Evolutionary conservation across 1,140 invertebrate genomes (phyloP).

Genomic region (Drosophila kurseongensis): DNA sequence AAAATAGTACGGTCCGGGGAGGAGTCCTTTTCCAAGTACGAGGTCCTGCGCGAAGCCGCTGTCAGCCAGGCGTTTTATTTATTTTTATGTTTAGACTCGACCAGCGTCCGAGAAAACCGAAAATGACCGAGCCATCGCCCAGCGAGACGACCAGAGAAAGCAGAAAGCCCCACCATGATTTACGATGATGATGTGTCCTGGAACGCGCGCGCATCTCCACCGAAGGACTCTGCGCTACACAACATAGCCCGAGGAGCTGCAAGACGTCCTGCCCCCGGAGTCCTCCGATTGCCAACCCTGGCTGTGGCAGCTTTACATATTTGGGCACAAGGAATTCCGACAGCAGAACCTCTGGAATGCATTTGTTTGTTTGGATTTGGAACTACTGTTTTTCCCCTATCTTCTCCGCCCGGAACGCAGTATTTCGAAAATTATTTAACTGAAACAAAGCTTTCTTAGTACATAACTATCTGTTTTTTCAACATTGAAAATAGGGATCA

Average conservation of each 20-base stretch:
- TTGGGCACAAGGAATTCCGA: constrained; percentile 44
- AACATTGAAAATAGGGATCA: too few species aligned
- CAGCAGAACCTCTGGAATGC: constrained; percentile 44
- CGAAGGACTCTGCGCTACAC: constrained; percentile 32
- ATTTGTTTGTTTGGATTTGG: constrained; percentile 29
- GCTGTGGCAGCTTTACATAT: constrained; percentile 37
- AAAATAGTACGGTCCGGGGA: constrained; percentile 33
- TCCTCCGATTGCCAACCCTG: constrained; percentile 2
- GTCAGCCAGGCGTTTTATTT: constrained; percentile 75
- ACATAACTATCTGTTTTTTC: too few species aligned
- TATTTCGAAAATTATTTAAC: not conserved
- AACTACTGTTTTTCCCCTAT: not conserved
- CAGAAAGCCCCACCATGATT: constrained; percentile 77
- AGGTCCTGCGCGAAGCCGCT: constrained; percentile 62
- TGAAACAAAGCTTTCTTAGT: not conserved
- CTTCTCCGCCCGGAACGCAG: not conserved
- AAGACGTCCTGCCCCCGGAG: constrained; percentile 32
- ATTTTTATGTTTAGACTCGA: constrained; percentile 78
- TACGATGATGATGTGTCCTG: constrained; percentile 79
- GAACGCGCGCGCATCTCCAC: constrained; percentile 59
- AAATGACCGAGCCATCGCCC: constrained; percentile 44
- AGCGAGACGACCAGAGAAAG: constrained; percentile 45
- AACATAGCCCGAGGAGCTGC: constrained; percentile 25
- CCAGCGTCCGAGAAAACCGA: constrained; percentile 60
- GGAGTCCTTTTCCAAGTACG: constrained; percentile 47